Percentiles rank a stretch among this genome's conserved stretches.
phyloP scores from a whole-genome alignment of 1,140 invertebrate species.

The Pseudomyrmex dendroicus region DNA sequence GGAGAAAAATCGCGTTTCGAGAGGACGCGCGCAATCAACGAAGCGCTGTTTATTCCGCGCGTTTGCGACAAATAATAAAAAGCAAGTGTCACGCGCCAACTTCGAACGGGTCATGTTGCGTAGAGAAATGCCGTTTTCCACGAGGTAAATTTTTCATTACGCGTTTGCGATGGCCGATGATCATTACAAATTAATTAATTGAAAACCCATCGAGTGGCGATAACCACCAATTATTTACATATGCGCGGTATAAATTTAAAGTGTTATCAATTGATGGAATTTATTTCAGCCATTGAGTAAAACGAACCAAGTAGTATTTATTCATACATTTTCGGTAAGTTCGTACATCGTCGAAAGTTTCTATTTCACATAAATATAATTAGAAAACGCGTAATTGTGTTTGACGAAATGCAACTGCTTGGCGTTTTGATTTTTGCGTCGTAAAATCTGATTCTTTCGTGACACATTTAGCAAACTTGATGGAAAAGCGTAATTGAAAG shows the following conservation, averaged over 20 bases:
- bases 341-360: not conserved
- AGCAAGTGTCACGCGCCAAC: not conserved
- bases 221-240: not conserved
- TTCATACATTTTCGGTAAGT: not conserved
- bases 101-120: not conserved
- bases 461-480: constrained; percentile 23
- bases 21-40: constrained; percentile 20
- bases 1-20: not conserved
- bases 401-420: no score
- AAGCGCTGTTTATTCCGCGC: constrained; percentile 39
- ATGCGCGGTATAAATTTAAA: not conserved
- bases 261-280: not conserved
- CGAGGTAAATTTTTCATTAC: not conserved
- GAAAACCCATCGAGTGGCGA: not conserved
- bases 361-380: not conserved
- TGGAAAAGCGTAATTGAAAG: constrained; percentile 47
- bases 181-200: constrained; percentile 16
- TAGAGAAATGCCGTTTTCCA: not conserved
- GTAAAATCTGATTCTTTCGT: constrained; percentile 28
- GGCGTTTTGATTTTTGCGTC: not conserved
- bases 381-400: no score
- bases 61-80: constrained; percentile 25
- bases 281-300: not conserved
- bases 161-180: not conserved
- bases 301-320: not conserved